Evolutionary conservation across 2,113 vertebrate genomes (phyloP).

Genomic region (Oriolus oriolus): DNA sequence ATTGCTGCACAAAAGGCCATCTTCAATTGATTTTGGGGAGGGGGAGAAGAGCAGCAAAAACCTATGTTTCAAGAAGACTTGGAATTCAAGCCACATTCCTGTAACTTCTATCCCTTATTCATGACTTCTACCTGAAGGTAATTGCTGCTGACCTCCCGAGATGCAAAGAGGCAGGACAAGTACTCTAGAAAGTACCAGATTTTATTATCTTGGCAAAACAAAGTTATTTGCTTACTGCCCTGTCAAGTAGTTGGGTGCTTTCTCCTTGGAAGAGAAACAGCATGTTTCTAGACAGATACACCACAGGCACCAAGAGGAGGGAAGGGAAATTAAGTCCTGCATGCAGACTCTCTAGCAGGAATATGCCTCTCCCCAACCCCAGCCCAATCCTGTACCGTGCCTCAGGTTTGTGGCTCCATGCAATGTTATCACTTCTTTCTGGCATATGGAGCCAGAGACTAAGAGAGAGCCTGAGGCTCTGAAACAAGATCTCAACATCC

Average conservation of each 20-base stretch:
- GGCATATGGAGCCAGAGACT: not conserved
- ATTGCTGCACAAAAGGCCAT: not conserved
- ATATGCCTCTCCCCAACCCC: not conserved
- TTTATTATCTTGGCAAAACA: not conserved
- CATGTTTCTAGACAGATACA: not conserved
- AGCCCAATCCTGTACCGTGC: accelerated
- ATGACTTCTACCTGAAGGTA: not conserved
- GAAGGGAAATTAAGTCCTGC: not conserved
- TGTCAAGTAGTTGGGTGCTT: not conserved
- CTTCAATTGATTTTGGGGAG: constrained; percentile 6
- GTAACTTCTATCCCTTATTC: not conserved
- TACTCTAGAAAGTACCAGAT: not conserved
- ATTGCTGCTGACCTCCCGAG: not conserved
- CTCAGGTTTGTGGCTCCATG: not conserved
- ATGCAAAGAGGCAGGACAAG: not conserved
- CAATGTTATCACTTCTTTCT: not conserved
- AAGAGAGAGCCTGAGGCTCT: not conserved
- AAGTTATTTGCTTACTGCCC: not conserved
- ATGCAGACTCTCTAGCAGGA: not conserved
- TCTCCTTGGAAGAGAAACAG: not conserved
- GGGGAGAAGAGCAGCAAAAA: not conserved
- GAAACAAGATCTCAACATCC: not conserved
- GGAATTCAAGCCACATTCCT: constrained; percentile 1
- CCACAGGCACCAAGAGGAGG: not conserved
- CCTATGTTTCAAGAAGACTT: not conserved